A percentile compares a stretch with the other conserved stretches of the same genome.
phyloP scores from a whole-genome alignment of 53 echinoderm and acorn worm genomes.

The Antedon mediterranea region DNA sequence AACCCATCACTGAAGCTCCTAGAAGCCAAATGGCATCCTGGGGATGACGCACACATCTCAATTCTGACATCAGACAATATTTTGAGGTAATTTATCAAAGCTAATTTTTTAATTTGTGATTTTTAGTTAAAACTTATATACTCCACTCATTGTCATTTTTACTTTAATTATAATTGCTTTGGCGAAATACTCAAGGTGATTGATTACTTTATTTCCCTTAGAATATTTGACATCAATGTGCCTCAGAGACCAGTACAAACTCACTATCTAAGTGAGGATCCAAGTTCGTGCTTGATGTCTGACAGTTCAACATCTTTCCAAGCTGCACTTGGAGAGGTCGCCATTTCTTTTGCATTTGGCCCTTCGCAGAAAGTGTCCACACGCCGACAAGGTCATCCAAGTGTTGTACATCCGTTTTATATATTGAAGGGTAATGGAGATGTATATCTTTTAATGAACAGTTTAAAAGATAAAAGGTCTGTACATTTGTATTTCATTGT shows the following conservation, averaged over 20 bases:
- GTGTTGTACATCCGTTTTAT: slow-evolving; percentile 52
- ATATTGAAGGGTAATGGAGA: slow-evolving; percentile 87
- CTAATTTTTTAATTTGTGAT: too few relatives aligned
- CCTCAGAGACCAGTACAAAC: slow-evolving; percentile 58
- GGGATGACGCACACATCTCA: slow-evolving; percentile 52
- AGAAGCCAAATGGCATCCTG: slow-evolving; percentile 83
- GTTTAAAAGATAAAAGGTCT: slow-evolving; percentile 61
- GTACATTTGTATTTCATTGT: too few relatives aligned
- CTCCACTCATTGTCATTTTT: too few relatives aligned
- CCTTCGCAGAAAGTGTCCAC: slow-evolving; percentile 33
- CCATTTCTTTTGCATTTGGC: slow-evolving; percentile 83
- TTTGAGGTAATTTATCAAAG: slow-evolving; percentile 32
- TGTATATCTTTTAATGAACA: slow-evolving; percentile 50
- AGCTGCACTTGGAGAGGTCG: slow-evolving; percentile 83
- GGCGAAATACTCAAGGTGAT: background rate
- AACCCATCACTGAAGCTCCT: slow-evolving; percentile 64
- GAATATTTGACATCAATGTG: slow-evolving; percentile 61
- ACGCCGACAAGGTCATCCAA: background rate
- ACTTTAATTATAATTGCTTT: too few relatives aligned
- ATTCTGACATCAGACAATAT: slow-evolving; percentile 79
- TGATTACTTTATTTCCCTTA: slow-evolving; percentile 2
- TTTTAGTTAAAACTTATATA: too few relatives aligned
- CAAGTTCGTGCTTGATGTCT: slow-evolving; percentile 66
- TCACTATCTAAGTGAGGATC: slow-evolving; percentile 48
- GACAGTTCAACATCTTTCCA: slow-evolving; percentile 56